phyloP scores from a whole-genome alignment of 2,113 vertebrate genomes.

The Grammomys dolichurus region DNA sequence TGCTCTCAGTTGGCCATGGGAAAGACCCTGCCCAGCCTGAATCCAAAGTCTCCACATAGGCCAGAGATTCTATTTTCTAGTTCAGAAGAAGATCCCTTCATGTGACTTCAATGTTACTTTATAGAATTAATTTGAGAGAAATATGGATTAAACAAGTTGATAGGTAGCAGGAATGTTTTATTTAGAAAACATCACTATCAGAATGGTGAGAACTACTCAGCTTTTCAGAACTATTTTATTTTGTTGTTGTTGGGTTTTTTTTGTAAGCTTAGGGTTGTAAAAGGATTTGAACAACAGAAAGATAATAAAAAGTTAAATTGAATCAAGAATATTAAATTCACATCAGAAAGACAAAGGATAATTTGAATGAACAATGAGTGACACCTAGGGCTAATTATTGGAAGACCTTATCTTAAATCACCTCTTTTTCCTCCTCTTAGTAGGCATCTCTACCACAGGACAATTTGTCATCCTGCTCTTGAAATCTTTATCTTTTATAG shows the following conservation, averaged over 20 bases:
- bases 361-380: background rate
- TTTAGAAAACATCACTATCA: background rate
- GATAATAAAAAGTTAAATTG: background rate
- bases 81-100: background rate
- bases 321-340: background rate
- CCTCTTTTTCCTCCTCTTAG: background rate
- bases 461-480: background rate
- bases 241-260: background rate
- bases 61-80: background rate
- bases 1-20: too few species aligned
- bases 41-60: background rate
- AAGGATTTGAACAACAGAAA: background rate
- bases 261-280: background rate
- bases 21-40: background rate
- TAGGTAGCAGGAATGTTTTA: background rate
- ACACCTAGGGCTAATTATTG: background rate
- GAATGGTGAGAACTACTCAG: rapidly evolving
- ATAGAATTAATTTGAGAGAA: constrained; percentile 19
- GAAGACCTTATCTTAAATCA: background rate
- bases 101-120: background rate
- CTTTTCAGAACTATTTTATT: background rate
- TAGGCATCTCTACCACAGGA: background rate
- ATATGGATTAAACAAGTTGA: background rate
- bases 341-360: background rate
- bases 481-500: background rate